Percentiles rank a stretch among this genome's conserved stretches.
Conservation (phyloP, 2,113 vertebrate species). For the Erythrocercus mccallii region DNA sequence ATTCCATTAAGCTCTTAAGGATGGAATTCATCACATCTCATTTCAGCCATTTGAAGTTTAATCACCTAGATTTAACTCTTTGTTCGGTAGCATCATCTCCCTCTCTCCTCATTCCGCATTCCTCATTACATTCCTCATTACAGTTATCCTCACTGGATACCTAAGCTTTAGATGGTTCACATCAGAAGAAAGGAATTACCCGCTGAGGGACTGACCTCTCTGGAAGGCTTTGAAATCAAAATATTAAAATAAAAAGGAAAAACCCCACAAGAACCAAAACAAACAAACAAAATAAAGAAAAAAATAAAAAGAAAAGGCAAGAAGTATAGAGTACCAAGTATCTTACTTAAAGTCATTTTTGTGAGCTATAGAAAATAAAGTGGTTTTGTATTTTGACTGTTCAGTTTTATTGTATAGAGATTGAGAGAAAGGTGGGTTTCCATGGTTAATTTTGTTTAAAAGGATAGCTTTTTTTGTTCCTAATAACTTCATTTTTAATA, state of each 20-base stretch:
- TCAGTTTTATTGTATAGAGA: not conserved
- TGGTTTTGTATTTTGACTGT: not conserved
- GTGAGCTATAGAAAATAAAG: not conserved
- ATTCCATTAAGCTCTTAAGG: not conserved
- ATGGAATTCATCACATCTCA: not conserved
- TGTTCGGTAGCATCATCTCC: not conserved
- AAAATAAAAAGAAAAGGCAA: not conserved
- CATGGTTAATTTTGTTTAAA: not conserved
- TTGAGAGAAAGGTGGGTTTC: not conserved
- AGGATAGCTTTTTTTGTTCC: not conserved
- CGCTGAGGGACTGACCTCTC: not conserved
- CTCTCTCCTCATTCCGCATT: not conserved
- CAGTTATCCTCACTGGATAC: not conserved
- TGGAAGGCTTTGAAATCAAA: not conserved
- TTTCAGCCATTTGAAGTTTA: not conserved
- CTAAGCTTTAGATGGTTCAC: not conserved
- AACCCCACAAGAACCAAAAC: rapidly evolving
- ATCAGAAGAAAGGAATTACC: not conserved
- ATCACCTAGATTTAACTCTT: not conserved
- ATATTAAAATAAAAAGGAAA: too few species aligned
- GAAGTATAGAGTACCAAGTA: not conserved
- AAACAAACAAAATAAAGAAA: not conserved
- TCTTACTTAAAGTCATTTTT: not conserved
- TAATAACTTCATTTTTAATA: not conserved
- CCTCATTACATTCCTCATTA: not conserved